Conservation (phyloP, 2,797 vertebrate genomes). For the Sebastes vulpes region DNA sequence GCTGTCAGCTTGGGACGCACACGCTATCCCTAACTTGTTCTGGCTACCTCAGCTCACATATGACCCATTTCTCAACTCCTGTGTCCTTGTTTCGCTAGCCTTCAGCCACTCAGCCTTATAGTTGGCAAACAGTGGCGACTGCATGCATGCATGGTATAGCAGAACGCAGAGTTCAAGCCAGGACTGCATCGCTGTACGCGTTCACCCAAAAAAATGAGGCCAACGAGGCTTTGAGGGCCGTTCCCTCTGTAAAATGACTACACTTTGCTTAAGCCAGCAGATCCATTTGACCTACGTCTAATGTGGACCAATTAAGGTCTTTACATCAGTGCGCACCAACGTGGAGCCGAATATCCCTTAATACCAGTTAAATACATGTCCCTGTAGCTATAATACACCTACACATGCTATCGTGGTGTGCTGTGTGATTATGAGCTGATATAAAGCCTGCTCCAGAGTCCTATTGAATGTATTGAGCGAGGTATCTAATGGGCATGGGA, state of each 20-base stretch:
- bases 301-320: slow-evolving; percentile 83
- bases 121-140: slow-evolving; percentile 50
- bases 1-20: slow-evolving; percentile 53
- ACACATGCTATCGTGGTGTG: slow-evolving; percentile 68
- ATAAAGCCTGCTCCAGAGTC: slow-evolving; percentile 71
- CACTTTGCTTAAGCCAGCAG: slow-evolving; percentile 74
- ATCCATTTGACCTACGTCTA: slow-evolving; percentile 79
- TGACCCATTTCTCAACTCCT: slow-evolving; percentile 75
- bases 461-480: slow-evolving; percentile 72
- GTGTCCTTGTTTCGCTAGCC: slow-evolving; percentile 61
- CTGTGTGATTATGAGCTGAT: slow-evolving; percentile 76
- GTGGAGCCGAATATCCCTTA: slow-evolving; percentile 77
- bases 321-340: slow-evolving; percentile 65
- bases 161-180: slow-evolving; percentile 37
- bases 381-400: slow-evolving; percentile 76
- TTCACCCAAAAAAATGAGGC: slow-evolving; percentile 64
- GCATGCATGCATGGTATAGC: slow-evolving; percentile 52
- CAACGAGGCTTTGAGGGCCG: slow-evolving; percentile 58
- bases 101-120: slow-evolving; percentile 48
- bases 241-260: slow-evolving; percentile 55
- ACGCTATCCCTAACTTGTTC: slow-evolving; percentile 51
- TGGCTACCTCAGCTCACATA: slow-evolving; percentile 74
- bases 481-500: slow-evolving; percentile 82
- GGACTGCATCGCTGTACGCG: slow-evolving; percentile 14
- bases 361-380: slow-evolving; percentile 80